phyloP scores from a whole-genome alignment of 2,888 invertebrate species.

The Stegophylla sp. region DNA sequence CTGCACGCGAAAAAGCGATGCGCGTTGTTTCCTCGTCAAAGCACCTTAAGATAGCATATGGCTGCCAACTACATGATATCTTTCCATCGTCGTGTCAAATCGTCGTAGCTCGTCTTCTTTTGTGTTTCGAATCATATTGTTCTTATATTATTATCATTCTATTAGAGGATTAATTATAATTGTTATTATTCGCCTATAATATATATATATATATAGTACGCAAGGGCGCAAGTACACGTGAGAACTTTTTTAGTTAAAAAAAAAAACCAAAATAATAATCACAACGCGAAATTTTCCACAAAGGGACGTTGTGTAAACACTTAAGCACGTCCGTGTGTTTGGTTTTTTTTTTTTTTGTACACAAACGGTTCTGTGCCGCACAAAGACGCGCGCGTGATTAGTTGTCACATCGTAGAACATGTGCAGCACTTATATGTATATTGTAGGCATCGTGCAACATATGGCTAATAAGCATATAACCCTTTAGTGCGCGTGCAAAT shows the following conservation, averaged over 20 bases:
- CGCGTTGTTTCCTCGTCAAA: background rate
- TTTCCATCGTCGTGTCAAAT: background rate
- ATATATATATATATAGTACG: too few relatives aligned
- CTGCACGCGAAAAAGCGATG: background rate
- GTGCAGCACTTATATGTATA: conserved; percentile 30
- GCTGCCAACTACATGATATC: background rate
- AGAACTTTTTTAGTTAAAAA: background rate
- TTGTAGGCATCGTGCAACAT: conserved; percentile 2
- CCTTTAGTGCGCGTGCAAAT: conserved; percentile 36
- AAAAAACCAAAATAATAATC: conserved; percentile 3
- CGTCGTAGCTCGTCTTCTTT: background rate
- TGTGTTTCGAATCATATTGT: background rate
- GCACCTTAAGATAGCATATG: background rate
- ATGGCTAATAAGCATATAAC: conserved; percentile 41
- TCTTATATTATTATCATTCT: background rate
- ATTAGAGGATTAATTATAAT: background rate
- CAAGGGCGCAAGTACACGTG: too few relatives aligned
- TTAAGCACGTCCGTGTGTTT: conserved; percentile 52
- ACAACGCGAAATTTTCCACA: conserved; percentile 27
- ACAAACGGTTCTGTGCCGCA: conserved; percentile 8
- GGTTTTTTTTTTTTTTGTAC: too few relatives aligned
- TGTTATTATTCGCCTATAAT: background rate
- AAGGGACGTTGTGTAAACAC: conserved; percentile 38
- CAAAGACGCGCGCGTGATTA: conserved; percentile 39
- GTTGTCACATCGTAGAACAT: conserved; percentile 41